Percentiles rank a stretch among this genome's conserved stretches.
phyloP scores from a whole-genome alignment of 2,888 invertebrate species.

The Ormyrus rosae region DNA sequence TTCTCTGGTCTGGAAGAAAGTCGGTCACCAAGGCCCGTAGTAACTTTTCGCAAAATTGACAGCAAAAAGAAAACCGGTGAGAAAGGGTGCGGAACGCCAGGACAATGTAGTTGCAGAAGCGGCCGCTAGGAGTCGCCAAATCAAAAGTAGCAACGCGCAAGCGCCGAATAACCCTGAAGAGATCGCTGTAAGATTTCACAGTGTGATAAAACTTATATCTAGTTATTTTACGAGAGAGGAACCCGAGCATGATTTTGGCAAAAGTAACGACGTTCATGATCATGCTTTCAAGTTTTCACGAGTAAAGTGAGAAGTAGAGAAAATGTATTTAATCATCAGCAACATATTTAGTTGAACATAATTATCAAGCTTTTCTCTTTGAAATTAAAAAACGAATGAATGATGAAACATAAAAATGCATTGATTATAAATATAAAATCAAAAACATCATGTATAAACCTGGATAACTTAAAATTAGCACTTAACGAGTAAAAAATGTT shows the following conservation, averaged over 20 bases:
- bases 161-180: not conserved
- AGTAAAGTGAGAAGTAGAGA: no score
- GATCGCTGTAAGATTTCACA: not conserved
- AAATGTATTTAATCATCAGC: no score
- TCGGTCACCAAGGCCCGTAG: no score
- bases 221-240: not conserved
- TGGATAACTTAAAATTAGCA: no score
- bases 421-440: no score
- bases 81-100: not conserved
- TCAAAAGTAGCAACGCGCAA: not conserved
- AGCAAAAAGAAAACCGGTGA: no score
- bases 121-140: not conserved
- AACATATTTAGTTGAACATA: not conserved
- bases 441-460: no score
- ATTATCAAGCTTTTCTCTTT: not conserved
- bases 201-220: not conserved
- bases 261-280: not conserved
- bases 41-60: no score
- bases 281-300: constrained; percentile 4
- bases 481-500: not conserved
- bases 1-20: no score
- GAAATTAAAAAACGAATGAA: not conserved
- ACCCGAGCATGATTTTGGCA: no score
- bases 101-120: not conserved
- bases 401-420: no score